Base-by-base conservation (phyloP, 1,140 invertebrate species). In the Archegozetes longisetosus region DNA sequence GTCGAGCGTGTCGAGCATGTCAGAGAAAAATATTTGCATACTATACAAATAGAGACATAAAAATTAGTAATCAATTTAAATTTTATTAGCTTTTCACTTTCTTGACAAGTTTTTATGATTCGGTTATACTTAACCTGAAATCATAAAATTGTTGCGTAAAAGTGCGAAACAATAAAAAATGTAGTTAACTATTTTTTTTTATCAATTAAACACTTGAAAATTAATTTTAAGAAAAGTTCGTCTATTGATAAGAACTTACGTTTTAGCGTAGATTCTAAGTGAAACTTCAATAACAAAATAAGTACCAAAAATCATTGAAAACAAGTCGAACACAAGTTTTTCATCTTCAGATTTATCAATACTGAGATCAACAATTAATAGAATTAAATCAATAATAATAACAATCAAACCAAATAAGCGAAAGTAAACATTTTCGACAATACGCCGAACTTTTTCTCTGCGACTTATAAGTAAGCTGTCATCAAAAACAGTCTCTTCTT, bases 1-100 rank as follows among this genome's bases (percentile, higher is more conserved):
- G 65, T 78, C 76, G 14, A 75, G 61, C 3, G 70, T 61, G 64
- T 77, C 75, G 64, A 73, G 69, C 68, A 72, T 72, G 53, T 69
- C 68, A 58, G 65, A 63, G 63, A 76, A 76, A 61, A 72, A 74
- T 20, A 62, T 40, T 20, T 60, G 59, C 0, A 61, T 53, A 13
- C 70, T 72, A 61, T 58, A 51, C 58, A 61, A 60, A 48, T 13
- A 20, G 23, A 24, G 23, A 60, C 6, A 55, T 60, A 52, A 52
- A 52, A 70, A 71, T 20, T 53, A 20, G 32, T 27, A 55, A n/a
- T n/a, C n/a, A n/a, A n/a, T n/a, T n/a, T n/a, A n/a, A n/a, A n/a
- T n/a, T n/a, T n/a, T n/a, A n/a, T n/a, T n/a, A n/a, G n/a, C n/a
- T n/a, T n/a, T n/a, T n/a, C n/a, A n/a, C n/a, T n/a, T n/a, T n/a